These are phyloP conservation scores for Amphiprion clarkii DNA, from an alignment of 2,797 vertebrate genomes.

Conservation along the genomic window DNA sequence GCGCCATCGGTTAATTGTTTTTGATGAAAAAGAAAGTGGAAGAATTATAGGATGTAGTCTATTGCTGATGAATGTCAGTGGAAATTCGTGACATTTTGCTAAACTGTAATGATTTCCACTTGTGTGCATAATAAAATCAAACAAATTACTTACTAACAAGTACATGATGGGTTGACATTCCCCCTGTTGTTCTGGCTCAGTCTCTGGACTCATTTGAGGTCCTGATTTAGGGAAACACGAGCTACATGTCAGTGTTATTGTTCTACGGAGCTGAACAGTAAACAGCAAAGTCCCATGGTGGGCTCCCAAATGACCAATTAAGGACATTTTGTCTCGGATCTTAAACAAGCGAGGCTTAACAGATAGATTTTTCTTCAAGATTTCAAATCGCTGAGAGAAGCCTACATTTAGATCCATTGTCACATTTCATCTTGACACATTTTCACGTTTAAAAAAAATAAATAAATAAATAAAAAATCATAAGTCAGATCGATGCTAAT, in stretches of 20 bases:
- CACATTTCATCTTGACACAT: neutral
- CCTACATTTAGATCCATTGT: conserved; percentile 6
- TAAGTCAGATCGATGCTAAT: neutral
- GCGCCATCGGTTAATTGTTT: conserved; percentile 38
- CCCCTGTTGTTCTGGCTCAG: conserved; percentile 51
- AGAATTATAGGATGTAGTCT: conserved; percentile 20
- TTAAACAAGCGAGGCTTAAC: conserved; percentile 57
- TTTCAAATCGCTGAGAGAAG: neutral
- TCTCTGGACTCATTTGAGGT: conserved; percentile 62
- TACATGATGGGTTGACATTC: conserved; percentile 63
- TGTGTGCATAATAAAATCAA: conserved; percentile 60
- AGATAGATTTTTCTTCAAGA: conserved; percentile 32
- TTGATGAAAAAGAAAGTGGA: conserved; percentile 12
- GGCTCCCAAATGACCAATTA: conserved; percentile 84
- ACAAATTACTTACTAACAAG: conserved; percentile 70
- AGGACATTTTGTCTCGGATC: conserved; percentile 27
- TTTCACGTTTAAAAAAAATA: too few species aligned
- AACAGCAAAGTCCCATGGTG: conserved; percentile 70
- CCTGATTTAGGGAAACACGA: conserved; percentile 61
- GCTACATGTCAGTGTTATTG: conserved; percentile 67
- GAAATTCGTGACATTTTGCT: conserved; percentile 47
- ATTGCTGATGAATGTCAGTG: conserved; percentile 51
- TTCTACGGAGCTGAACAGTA: conserved; percentile 75
- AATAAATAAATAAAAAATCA: too few species aligned
- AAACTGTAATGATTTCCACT: conserved; percentile 61